A percentile compares a stretch with the other conserved stretches of the same genome.
Conservation (phyloP, 1,140 invertebrate genomes). For the Heterodera carotae region DNA sequence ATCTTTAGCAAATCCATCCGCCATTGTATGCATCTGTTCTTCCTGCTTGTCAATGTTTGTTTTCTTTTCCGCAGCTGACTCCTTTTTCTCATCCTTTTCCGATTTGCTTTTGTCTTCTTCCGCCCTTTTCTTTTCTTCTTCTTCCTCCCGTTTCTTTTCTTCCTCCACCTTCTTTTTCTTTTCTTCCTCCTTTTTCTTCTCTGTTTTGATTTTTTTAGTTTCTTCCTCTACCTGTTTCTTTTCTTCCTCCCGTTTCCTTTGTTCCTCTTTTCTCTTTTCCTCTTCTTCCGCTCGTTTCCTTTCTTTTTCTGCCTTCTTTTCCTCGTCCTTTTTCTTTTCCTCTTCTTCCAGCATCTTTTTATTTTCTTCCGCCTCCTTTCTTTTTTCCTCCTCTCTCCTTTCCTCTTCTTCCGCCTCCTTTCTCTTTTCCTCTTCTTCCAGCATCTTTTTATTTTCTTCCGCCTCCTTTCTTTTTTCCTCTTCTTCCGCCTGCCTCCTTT, state of each 20-base stretch:
- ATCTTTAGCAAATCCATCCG: neutral
- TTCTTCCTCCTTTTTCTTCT: neutral
- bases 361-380: neutral
- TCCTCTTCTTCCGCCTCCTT: neutral
- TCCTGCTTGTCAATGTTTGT: neutral
- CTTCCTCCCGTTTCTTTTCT: neutral
- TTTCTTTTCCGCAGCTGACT: neutral
- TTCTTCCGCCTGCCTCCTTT: neutral
- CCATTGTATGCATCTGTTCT: neutral
- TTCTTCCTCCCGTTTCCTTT: neutral
- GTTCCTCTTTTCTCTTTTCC: neutral
- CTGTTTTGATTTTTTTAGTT: neutral
- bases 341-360: conserved; percentile 6
- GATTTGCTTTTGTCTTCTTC: conserved; percentile 7
- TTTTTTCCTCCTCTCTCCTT: neutral
- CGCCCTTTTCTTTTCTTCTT: neutral
- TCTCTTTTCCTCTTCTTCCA: neutral
- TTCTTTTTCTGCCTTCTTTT: neutral
- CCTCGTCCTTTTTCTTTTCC: neutral
- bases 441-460: neutral
- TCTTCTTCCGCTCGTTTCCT: neutral
- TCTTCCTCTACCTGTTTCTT: neutral
- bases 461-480: neutral
- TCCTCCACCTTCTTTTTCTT: neutral
- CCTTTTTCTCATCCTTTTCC: neutral